Percentiles rank a stretch among this genome's conserved stretches.
Conservation (phyloP, 2,888 invertebrate genomes). For the Calliphora vomitoria region DNA sequence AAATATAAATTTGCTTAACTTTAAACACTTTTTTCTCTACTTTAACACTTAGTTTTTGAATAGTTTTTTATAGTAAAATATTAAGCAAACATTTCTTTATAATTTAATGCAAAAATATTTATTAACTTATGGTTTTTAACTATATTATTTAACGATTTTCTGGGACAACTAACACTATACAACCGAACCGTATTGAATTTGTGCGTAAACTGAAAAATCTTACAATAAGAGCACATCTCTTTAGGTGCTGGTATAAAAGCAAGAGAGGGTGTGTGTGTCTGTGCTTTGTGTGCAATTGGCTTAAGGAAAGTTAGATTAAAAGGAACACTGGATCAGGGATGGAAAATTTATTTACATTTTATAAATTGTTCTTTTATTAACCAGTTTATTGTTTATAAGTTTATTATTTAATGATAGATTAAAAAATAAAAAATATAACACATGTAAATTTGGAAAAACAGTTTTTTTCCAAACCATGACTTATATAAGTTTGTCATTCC, state of each 20-base stretch:
- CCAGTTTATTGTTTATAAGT: no score
- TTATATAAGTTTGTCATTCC: no score
- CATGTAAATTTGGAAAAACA: no score
- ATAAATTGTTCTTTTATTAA: no score
- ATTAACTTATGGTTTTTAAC: background rate
- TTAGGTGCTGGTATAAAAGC: background rate
- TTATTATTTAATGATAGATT: no score
- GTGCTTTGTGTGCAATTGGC: no score
- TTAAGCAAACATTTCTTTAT: background rate
- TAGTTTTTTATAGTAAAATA: background rate
- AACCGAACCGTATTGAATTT: slow-evolving; percentile 6
- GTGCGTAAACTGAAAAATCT: background rate
- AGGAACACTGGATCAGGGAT: no score
- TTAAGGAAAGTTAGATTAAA: no score
- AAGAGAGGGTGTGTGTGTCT: no score
- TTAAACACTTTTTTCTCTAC: background rate
- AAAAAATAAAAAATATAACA: no score
- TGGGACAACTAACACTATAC: background rate
- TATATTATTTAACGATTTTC: background rate
- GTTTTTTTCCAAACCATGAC: no score
- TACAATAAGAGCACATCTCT: background rate
- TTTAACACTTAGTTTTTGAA: background rate
- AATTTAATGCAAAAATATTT: background rate
- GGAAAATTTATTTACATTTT: no score
- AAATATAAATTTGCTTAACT: background rate